Base-by-base conservation (phyloP, 2,888 invertebrate genomes). In the Trichogramma evanescens region DNA sequence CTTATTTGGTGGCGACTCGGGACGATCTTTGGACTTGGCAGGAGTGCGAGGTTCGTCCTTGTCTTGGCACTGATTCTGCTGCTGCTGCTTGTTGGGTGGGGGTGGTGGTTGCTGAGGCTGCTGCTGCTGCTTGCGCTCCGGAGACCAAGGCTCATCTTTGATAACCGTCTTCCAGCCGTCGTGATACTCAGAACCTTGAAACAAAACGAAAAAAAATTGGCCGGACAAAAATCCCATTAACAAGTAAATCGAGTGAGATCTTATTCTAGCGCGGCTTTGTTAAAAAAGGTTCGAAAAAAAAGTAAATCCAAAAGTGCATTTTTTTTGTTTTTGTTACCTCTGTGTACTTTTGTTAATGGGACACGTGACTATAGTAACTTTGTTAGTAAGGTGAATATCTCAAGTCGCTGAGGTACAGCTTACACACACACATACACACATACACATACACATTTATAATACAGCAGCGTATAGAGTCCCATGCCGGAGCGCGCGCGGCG, bases 1-100 rank as follows among this genome's bases (percentile, higher is more conserved):
- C 4, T 61, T 63, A 49, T 50, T 61, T 13, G 58, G 49, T 7
- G 55, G 51, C 4, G 58, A 54, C 7, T 13, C 44, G 4, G 54
- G 40, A 2, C 59, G 54, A 38, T 26, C n/a, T 50, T 56, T 41
- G 48, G 38, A 54, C 50, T 4, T 1, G 43, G 1, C n/a, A 46
- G 46, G 46, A 54, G 6, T 59, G 67, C 26, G 1, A 26, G 26
- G 26, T 2, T 26, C 26, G 26, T 26, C 26, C 26, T 51, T 43
- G 41, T 50, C 44, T 4, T 8, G 43, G 5, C n/a, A 54, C 8
- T 59, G 67, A 3, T 65, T 65, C 5, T 56, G 59, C n/a, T 39
- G 40, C 6, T 57, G 55, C 7, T 66, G 63, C 4, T 53, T 63
- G 6, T 84, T 83, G 2, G 58, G 64, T 2, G 63, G 66, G 26